Conservation (phyloP, 1,140 invertebrate genomes). For the Solenopsis invicta region DNA sequence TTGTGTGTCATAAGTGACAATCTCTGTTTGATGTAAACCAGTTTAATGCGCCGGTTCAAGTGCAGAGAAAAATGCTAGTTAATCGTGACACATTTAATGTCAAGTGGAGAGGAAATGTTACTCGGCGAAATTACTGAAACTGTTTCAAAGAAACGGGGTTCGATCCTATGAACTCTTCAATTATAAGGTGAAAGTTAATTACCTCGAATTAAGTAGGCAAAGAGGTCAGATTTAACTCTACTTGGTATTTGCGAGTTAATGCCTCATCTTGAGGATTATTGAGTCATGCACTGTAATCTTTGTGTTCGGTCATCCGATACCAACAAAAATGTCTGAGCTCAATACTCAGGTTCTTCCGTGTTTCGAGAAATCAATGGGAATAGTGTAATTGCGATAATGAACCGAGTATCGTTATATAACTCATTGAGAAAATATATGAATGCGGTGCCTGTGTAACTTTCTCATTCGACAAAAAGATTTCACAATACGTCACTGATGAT, state of each 20-base stretch:
- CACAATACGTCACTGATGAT: not conserved
- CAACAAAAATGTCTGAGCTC: not conserved
- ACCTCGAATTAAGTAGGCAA: slow-evolving; percentile 55
- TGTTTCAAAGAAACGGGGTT: slow-evolving; percentile 32
- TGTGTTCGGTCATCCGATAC: not conserved
- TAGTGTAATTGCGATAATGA: not conserved
- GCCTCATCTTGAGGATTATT: not conserved
- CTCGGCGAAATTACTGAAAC: slow-evolving; percentile 12
- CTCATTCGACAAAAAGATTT: slow-evolving; percentile 6
- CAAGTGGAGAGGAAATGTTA: not conserved
- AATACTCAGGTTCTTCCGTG: not conserved
- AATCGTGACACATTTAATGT: slow-evolving; percentile 9
- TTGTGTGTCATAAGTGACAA: not conserved
- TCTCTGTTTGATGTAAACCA: not conserved
- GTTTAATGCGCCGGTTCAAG: slow-evolving; percentile 11
- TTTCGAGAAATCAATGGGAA: slow-evolving; percentile 6
- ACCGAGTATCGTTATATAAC: not conserved
- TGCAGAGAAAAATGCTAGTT: slow-evolving; percentile 27
- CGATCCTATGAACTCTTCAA: slow-evolving; percentile 25
- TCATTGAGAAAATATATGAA: slow-evolving; percentile 38
- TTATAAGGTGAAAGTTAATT: slow-evolving; percentile 58
- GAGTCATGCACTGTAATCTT: not conserved
- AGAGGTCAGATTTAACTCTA: slow-evolving; percentile 29
- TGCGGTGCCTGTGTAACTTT: not conserved
- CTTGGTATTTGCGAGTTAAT: slow-evolving; percentile 12